Percentiles rank a stretch among this genome's conserved stretches.
phyloP scores from a whole-genome alignment of 53 echinoderm and acorn worm species.

The Holothuria scabra region DNA sequence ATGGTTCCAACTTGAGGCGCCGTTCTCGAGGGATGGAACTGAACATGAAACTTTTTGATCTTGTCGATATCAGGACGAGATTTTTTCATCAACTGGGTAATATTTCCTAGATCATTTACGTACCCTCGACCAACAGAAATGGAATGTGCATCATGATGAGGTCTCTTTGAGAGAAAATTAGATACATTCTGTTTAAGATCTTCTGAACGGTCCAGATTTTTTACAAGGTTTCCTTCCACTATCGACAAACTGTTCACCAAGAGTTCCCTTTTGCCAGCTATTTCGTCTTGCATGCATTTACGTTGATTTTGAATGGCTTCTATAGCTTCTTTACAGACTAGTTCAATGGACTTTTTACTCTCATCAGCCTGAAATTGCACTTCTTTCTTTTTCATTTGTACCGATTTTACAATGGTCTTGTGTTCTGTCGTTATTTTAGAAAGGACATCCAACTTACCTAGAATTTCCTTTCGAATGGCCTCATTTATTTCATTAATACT shows the following conservation, averaged over 20 bases:
- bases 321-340: neutral
- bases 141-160: neutral
- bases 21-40: neutral
- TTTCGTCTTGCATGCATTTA: neutral
- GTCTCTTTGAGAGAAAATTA: neutral
- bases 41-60: neutral
- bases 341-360: neutral
- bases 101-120: neutral
- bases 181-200: neutral
- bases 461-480: neutral
- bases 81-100: neutral
- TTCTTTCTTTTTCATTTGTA: slow-evolving; percentile 7
- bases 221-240: neutral
- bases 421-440: neutral
- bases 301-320: slow-evolving; percentile 3
- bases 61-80: neutral
- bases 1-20: slow-evolving; percentile 2
- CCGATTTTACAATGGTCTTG: neutral
- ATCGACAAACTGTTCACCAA: neutral
- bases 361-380: neutral
- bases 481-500: slow-evolving; percentile 7
- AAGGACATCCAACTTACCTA: neutral
- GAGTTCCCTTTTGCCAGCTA: neutral
- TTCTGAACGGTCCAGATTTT: neutral
- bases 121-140: neutral